phyloP scores from a whole-genome alignment of 2,113 vertebrate genomes.

The Myanophis thanlyinensis region DNA sequence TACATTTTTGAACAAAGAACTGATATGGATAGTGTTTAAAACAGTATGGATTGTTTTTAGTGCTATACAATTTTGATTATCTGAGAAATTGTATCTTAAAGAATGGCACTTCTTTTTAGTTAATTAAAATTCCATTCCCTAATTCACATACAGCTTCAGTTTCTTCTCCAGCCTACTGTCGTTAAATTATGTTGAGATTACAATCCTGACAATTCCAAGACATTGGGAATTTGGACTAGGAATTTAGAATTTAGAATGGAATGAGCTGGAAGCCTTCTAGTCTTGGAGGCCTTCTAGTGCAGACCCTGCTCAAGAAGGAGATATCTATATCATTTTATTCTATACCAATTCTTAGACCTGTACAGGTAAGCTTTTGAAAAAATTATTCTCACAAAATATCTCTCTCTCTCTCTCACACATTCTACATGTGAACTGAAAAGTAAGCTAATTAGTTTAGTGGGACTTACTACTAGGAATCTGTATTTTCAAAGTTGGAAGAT shows the following conservation, averaged over 20 bases:
- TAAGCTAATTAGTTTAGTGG: background rate
- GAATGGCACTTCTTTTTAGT: background rate
- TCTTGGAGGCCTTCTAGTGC: too few species aligned
- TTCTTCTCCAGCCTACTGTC: background rate
- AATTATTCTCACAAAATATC: constrained; percentile 28
- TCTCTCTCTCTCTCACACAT: background rate
- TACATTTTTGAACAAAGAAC: background rate
- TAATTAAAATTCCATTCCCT: background rate
- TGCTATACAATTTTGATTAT: background rate
- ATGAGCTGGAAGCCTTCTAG: too few species aligned
- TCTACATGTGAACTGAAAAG: background rate
- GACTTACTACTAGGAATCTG: background rate
- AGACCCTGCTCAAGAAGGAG: too few species aligned
- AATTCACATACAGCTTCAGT: background rate
- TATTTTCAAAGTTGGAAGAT: background rate
- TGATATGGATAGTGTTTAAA: background rate
- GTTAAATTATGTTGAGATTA: background rate
- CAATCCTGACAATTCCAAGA: background rate
- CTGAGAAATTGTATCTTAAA: background rate
- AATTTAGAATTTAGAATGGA: too few species aligned
- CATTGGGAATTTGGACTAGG: background rate
- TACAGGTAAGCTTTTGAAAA: constrained; percentile 33
- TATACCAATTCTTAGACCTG: background rate
- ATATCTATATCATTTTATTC: too few species aligned
- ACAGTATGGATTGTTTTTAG: background rate